Conservation (phyloP, 2,888 invertebrate genomes). For the Platycnemis pennipes region DNA sequence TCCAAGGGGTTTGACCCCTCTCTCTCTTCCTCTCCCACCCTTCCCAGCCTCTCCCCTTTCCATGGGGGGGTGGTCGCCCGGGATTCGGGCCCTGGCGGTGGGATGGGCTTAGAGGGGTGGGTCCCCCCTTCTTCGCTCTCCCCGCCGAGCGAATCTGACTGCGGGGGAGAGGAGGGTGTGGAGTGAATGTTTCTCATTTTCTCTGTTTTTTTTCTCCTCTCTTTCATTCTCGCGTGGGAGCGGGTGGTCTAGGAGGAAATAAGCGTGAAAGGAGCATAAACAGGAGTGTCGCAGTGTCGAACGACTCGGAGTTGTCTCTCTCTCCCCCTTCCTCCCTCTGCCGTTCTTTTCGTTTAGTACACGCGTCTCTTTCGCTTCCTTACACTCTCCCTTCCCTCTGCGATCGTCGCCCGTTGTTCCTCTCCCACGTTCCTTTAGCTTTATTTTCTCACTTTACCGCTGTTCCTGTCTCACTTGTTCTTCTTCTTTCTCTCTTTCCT, state of each 20-base stretch:
- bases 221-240: constrained; percentile 5
- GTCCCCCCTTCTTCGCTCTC: too few species aligned
- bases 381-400: neutral
- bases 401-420: neutral
- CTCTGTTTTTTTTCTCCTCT: neutral
- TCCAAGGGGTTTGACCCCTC: constrained; percentile 57
- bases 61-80: neutral
- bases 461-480: neutral
- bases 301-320: neutral
- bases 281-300: constrained; percentile 47
- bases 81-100: neutral
- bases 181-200: neutral
- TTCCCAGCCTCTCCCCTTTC: too few species aligned
- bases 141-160: too few species aligned
- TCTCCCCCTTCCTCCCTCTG: neutral
- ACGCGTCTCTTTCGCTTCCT: neutral
- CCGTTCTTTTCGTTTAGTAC: too few species aligned
- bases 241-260: neutral
- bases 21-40: too few species aligned
- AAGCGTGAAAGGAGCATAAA: constrained; percentile 30
- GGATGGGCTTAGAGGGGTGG: neutral
- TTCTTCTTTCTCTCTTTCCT: neutral
- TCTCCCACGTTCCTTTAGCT: neutral
- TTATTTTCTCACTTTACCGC: neutral
- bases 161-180: too few species aligned